Base-by-base conservation (phyloP, 2,888 invertebrate species). In the Scaptomyza caliginosa region DNA sequence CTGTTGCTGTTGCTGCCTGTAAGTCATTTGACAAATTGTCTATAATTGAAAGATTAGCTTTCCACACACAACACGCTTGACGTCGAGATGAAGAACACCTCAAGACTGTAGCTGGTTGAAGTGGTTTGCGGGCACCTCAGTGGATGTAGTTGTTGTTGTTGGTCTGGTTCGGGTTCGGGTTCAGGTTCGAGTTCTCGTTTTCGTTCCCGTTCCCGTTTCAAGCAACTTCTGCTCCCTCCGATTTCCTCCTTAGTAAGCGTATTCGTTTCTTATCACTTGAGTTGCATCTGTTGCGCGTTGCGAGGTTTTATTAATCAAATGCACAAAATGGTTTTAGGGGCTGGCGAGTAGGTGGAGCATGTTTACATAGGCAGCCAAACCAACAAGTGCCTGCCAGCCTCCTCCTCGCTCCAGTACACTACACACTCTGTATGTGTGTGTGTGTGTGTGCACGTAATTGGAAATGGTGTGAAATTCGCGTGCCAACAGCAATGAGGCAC, bases 1-100 rank as follows among this genome's bases (percentile, higher is more conserved):
- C 24, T 55, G 59, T 34, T 67, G 60, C 58, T 66, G 42, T 16
- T 73, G 51, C 78, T 75, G 73, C 82, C 86, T 87, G 79, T 82
- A 88, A 88, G 87, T 83, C 89, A 86, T 89, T 90, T 90, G 90
- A 90, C 90, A 90, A 90, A 90, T 90, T 90, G 90, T 86, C 89
- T 90, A 89, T 90, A 90, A 90, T 90, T 90, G 90, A 90, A 90
- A 90, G 90, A 90, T 90, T 90, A 90, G 90, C 88, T 89, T 89
- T 88, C 86, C 84, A 85, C 85, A 79, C 79, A 84, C 79, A 79
- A 71, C 73, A 52, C 71, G 66, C 70, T 79, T 78, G 79, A 82
- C 82, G 83, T 78, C 68, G 79, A 68, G 68, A 67, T 62, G 67
- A 69, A 68, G 65, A 84, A 81, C 78, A 69, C 71, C 80, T 80